These are phyloP conservation scores for Campoplex nolae DNA, from an alignment of 2,888 invertebrate species.

Conservation along the genomic window DNA sequence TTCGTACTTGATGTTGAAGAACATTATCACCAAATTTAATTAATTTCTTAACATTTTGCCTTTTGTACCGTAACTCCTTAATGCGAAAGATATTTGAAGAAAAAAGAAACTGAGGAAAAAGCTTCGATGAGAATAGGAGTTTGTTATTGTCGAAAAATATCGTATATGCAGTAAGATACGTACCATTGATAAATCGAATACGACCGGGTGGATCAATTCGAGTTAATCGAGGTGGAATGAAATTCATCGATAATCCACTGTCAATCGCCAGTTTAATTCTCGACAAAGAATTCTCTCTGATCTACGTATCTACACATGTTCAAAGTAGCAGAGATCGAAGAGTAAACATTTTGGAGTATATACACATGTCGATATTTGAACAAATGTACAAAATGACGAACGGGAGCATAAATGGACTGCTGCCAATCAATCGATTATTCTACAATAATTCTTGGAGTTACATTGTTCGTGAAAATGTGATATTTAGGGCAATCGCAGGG, in stretches of 20 bases:
- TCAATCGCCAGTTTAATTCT: conserved; percentile 32
- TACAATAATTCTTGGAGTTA: conserved; percentile 32
- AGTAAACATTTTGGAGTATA: background rate
- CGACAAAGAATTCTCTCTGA: conserved; percentile 14
- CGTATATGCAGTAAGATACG: background rate
- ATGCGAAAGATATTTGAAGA: background rate
- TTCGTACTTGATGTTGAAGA: no score
- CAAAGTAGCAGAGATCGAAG: conserved; percentile 18
- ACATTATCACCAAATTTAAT: no score
- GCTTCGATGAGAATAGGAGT: background rate
- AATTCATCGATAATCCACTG: conserved; percentile 52
- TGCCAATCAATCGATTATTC: conserved; percentile 55
- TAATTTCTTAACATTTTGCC: no score
- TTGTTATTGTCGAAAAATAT: background rate
- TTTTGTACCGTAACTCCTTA: no score
- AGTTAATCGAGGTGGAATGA: conserved; percentile 51
- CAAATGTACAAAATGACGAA: conserved; percentile 25
- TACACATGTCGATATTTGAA: conserved; percentile 24
- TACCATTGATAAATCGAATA: conserved; percentile 9
- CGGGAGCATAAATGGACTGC: conserved; percentile 23
- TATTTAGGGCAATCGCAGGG: conserved; percentile 26
- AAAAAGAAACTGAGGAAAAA: background rate
- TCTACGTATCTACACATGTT: background rate
- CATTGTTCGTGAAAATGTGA: conserved; percentile 5
- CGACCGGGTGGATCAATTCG: conserved; percentile 23